Evolutionary conservation across 2,113 vertebrate genomes (phyloP).

Genomic region (Hirundichthys speculiger): DNA sequence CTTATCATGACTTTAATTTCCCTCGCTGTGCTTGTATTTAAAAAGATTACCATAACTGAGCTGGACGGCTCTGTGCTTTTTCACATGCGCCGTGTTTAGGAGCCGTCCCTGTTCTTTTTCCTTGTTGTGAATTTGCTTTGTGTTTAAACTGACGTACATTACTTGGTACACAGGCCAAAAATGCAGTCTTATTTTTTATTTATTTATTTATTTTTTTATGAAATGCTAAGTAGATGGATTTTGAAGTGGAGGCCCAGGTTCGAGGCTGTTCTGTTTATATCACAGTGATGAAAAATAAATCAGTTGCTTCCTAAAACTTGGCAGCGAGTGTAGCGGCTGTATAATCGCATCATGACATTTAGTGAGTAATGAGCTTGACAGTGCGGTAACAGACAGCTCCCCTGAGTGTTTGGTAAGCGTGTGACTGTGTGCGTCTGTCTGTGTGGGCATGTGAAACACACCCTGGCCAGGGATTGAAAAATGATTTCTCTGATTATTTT

Average conservation of each 20-base stretch:
- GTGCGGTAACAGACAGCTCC: slow-evolving; percentile 39
- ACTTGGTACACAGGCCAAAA: neutral
- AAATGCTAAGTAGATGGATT: slow-evolving; percentile 10
- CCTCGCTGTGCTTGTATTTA: slow-evolving; percentile 3
- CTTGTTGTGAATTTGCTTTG: slow-evolving; percentile 2
- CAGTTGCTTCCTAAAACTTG: slow-evolving; percentile 41
- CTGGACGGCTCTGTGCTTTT: neutral
- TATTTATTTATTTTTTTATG: too few relatives aligned
- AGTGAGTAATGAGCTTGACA: slow-evolving; percentile 31
- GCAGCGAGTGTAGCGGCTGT: slow-evolving; percentile 22
- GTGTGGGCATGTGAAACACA: slow-evolving; percentile 13
- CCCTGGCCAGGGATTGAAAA: slow-evolving; percentile 8
- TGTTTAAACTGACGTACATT: slow-evolving; percentile 3
- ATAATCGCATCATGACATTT: slow-evolving; percentile 48
- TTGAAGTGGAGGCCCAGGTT: slow-evolving; percentile 11
- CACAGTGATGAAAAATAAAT: slow-evolving; percentile 54
- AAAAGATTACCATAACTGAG: slow-evolving; percentile 12
- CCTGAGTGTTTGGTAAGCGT: slow-evolving; percentile 32
- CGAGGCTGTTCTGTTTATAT: slow-evolving; percentile 28
- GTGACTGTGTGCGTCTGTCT: slow-evolving; percentile 4
- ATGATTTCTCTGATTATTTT: slow-evolving; percentile 19
- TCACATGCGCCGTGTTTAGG: slow-evolving; percentile 14
- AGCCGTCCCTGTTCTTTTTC: neutral
- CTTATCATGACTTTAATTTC: slow-evolving; percentile 29
- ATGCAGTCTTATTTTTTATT: too few relatives aligned